phyloP scores from a whole-genome alignment of 2,888 invertebrate species.

The Caenorhabditis zanzibari region DNA sequence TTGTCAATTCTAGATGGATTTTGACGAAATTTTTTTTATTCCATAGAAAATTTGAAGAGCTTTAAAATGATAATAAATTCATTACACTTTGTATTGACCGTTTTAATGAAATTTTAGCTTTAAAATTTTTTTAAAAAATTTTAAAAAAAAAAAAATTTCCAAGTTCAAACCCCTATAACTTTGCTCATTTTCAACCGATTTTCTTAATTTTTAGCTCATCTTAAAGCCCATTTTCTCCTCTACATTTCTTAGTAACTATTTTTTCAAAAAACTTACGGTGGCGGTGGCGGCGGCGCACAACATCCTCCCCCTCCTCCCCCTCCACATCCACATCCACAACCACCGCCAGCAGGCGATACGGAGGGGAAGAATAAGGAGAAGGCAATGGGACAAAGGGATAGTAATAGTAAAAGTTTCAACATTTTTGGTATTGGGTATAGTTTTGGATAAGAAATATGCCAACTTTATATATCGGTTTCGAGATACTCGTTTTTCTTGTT shows the following conservation, averaged over 20 bases:
- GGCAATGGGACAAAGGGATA: constrained; percentile 25
- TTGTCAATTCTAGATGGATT: neutral
- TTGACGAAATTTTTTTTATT: neutral
- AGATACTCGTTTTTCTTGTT: constrained; percentile 32
- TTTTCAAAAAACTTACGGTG: constrained; percentile 43
- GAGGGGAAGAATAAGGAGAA: constrained; percentile 56
- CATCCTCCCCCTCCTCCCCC: constrained; percentile 59
- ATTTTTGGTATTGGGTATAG: constrained; percentile 9
- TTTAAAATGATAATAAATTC: too few species aligned
- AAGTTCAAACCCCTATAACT: neutral
- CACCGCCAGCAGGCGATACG: constrained; percentile 38
- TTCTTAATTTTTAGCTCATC: neutral
- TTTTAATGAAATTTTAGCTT: neutral
- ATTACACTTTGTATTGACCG: too few species aligned
- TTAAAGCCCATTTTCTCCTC: neutral
- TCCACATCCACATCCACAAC: constrained; percentile 56
- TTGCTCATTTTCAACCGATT: neutral
- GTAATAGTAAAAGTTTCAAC: constrained; percentile 35
- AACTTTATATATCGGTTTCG: neutral
- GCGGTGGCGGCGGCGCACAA: constrained; percentile 57
- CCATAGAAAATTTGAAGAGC: neutral
- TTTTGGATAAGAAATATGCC: too few species aligned
- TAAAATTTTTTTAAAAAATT: neutral
- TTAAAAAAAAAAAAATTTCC: neutral
- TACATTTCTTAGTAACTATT: neutral